Conservation (phyloP, 1,140 invertebrate genomes). For the Bombus superbus region DNA sequence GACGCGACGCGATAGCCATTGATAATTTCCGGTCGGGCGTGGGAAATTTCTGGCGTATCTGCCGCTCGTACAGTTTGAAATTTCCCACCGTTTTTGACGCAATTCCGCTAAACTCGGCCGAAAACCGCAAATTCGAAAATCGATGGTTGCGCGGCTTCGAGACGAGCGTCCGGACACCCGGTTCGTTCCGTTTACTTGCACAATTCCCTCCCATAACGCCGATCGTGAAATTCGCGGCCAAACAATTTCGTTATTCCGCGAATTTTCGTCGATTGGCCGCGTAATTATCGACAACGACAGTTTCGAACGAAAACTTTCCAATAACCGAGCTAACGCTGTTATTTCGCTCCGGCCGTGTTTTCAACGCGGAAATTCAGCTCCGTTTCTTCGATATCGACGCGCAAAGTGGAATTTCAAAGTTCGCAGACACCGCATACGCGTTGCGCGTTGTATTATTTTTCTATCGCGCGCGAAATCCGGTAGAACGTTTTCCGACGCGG, state of each 20-base stretch:
- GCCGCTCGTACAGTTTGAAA: too few species aligned
- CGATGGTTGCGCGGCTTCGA: slow-evolving; percentile 45
- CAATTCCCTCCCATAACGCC: slow-evolving; percentile 14
- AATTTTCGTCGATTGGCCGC: slow-evolving; percentile 18
- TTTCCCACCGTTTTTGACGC: slow-evolving; percentile 26
- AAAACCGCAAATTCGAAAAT: slow-evolving; percentile 55
- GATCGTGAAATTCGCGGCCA: slow-evolving; percentile 15
- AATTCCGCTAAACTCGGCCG: slow-evolving; percentile 30
- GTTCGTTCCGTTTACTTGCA: not conserved
- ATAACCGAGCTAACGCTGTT: not conserved
- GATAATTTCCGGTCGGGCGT: slow-evolving; percentile 40
- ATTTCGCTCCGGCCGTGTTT: not conserved
- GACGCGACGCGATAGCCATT: slow-evolving; percentile 28
- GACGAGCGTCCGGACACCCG: not conserved
- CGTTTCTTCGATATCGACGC: not conserved
- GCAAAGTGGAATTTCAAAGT: too few species aligned
- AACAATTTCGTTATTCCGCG: slow-evolving; percentile 5
- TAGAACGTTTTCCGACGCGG: too few species aligned
- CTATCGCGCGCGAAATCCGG: too few species aligned
- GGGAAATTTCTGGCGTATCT: not conserved
- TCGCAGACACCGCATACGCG: too few species aligned
- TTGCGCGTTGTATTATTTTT: too few species aligned
- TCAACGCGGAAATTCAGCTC: too few species aligned
- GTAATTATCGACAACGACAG: slow-evolving; percentile 36
- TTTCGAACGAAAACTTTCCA: slow-evolving; percentile 6